phyloP scores from a whole-genome alignment of 2,888 invertebrate genomes.

The Zelleria hepariella region DNA sequence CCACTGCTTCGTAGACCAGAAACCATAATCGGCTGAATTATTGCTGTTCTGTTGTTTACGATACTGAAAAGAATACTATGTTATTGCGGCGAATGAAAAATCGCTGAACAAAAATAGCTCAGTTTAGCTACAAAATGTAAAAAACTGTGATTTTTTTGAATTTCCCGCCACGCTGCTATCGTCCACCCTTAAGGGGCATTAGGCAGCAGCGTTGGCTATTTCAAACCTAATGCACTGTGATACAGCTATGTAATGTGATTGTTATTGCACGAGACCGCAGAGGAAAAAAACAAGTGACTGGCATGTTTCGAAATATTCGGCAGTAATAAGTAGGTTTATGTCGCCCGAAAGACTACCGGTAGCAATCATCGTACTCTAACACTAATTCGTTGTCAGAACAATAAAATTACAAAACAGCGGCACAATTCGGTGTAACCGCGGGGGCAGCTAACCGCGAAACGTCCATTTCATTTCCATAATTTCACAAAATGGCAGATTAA shows the following conservation, averaged over 20 bases:
- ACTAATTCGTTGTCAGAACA: conserved; percentile 43
- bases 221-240: not conserved
- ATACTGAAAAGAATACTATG: too few relatives aligned
- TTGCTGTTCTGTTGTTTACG: too few relatives aligned
- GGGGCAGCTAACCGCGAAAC: conserved; percentile 64
- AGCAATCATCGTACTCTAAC: conserved; percentile 8
- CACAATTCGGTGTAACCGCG: conserved; percentile 27
- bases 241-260: not conserved
- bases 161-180: too few relatives aligned
- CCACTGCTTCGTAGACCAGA: too few relatives aligned
- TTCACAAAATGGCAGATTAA: conserved; percentile 63
- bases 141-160: too few relatives aligned
- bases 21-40: too few relatives aligned
- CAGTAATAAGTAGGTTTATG: not conserved
- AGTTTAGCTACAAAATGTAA: too few relatives aligned
- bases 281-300: not conserved
- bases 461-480: conserved; percentile 66
- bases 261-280: not conserved
- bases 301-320: not conserved
- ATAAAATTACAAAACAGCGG: conserved; percentile 44
- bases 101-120: too few relatives aligned
- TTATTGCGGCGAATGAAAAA: too few relatives aligned
- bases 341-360: not conserved
- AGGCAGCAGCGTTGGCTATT: not conserved
- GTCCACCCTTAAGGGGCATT: too few relatives aligned